Percentiles rank a stretch among this genome's conserved stretches.
Evolutionary conservation across 2,888 invertebrate species (phyloP).

Genomic region (Odiellus spinosus): DNA sequence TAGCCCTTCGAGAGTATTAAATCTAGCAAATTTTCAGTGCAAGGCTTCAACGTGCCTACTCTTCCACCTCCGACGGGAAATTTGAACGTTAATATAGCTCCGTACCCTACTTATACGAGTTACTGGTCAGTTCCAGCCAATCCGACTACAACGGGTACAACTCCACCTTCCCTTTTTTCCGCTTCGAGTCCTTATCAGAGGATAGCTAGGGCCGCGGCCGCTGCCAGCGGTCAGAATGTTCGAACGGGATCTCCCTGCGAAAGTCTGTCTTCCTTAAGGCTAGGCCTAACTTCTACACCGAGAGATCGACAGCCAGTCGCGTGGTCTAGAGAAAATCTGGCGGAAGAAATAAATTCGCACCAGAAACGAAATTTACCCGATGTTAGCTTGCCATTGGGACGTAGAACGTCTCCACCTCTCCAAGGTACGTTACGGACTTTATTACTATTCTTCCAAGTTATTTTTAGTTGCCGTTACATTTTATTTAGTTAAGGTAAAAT

Average conservation of each 20-base stretch:
- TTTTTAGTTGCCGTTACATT: not conserved
- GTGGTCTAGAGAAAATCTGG: too few species aligned
- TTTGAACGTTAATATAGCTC: slow-evolving; percentile 9
- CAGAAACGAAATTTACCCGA: not conserved
- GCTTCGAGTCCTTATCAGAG: too few species aligned
- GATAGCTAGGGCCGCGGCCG: too few species aligned
- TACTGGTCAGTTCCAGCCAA: slow-evolving; percentile 13
- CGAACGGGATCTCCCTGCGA: too few species aligned
- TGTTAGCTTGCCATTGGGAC: not conserved
- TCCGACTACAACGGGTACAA: not conserved
- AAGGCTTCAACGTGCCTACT: not conserved
- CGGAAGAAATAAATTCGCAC: too few species aligned
- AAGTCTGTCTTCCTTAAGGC: not conserved
- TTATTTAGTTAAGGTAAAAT: not conserved
- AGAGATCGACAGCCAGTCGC: not conserved
- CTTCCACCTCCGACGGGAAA: too few species aligned
- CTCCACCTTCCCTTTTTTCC: too few species aligned
- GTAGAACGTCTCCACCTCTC: not conserved
- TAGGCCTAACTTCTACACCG: not conserved
- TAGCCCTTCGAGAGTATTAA: not conserved
- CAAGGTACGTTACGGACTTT: not conserved
- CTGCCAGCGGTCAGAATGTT: too few species aligned
- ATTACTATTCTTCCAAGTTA: too few species aligned
- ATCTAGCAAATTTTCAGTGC: not conserved
- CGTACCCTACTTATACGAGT: slow-evolving; percentile 13